Conservation (phyloP, 35 echinoderm and acorn worm genomes). For the Diadema setosum region DNA sequence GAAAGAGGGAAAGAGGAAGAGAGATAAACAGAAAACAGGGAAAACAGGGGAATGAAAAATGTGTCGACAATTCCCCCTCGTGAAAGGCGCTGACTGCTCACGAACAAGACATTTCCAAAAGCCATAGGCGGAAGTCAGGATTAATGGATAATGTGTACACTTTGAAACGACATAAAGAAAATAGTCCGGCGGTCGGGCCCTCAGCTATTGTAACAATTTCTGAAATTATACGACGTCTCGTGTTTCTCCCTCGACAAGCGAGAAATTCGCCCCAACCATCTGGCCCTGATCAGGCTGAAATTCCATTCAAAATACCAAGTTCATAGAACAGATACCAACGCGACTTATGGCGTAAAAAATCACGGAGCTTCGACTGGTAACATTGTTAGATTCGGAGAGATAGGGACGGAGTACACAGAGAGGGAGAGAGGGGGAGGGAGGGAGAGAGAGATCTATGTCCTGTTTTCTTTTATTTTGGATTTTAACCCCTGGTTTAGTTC, state of each 20-base stretch:
- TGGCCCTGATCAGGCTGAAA: constrained; percentile 11
- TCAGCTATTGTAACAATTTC: constrained; percentile 29
- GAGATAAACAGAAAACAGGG: neutral
- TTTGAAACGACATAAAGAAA: constrained; percentile 26
- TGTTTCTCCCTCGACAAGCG: constrained; percentile 8
- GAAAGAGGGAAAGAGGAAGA: neutral
- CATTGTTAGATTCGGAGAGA: no score
- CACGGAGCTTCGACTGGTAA: no score
- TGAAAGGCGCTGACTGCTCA: neutral
- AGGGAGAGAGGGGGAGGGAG: no score
- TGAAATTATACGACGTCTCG: constrained; percentile 17
- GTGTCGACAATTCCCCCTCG: neutral
- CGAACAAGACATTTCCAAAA: neutral
- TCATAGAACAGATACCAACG: no score
- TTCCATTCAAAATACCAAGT: neutral
- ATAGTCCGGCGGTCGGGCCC: constrained; percentile 17
- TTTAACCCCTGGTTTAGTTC: no score
- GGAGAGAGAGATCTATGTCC: no score
- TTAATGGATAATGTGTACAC: constrained; percentile 35
- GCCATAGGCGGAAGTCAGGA: constrained; percentile 14
- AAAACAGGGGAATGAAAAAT: neutral
- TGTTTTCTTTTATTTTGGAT: no score
- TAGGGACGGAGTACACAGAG: no score
- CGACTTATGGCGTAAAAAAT: no score
- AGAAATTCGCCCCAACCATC: neutral